Evolutionary conservation across 1,140 invertebrate genomes (phyloP).

Genomic region (Latrodectus geometricus): DNA sequence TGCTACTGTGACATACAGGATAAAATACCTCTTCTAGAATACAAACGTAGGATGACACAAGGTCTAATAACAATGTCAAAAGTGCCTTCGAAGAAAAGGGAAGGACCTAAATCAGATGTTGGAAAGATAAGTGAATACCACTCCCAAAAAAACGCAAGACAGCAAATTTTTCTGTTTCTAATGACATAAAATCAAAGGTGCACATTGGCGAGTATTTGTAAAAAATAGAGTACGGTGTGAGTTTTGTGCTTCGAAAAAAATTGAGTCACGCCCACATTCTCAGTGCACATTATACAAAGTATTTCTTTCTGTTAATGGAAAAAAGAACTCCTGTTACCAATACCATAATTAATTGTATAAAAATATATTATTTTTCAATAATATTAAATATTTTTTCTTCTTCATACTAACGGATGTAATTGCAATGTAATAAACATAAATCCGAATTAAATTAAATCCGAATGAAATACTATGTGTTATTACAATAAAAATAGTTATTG

Average conservation of each 20-base stretch:
- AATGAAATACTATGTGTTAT: constrained; percentile 10
- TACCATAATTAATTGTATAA: too few relatives aligned
- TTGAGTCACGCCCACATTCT: too few relatives aligned
- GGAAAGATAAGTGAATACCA: constrained; percentile 18
- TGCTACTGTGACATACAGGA: too few relatives aligned
- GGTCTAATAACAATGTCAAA: too few relatives aligned
- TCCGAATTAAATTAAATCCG: not conserved
- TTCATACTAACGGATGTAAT: constrained; percentile 15
- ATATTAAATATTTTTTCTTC: constrained; percentile 19
- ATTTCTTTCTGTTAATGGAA: constrained; percentile 48
- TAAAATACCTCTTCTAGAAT: too few relatives aligned
- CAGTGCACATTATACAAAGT: too few relatives aligned
- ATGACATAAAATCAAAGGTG: constrained; percentile 41
- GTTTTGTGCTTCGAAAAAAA: too few relatives aligned
- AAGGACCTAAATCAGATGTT: constrained; percentile 39
- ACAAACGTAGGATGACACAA: too few relatives aligned
- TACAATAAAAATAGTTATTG: constrained; percentile 20
- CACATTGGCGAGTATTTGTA: too few relatives aligned
- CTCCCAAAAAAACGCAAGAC: constrained; percentile 33
- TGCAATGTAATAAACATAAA: not conserved
- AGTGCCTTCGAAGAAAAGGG: too few relatives aligned
- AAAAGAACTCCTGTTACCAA: constrained; percentile 46
- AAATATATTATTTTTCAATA: constrained; percentile 22
- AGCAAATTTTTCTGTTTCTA: constrained; percentile 49
- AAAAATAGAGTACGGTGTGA: too few relatives aligned